Percentiles rank a stretch among this genome's conserved stretches.
phyloP scores from a whole-genome alignment of 2,888 invertebrate species.

The Drosophila glabriapex region DNA sequence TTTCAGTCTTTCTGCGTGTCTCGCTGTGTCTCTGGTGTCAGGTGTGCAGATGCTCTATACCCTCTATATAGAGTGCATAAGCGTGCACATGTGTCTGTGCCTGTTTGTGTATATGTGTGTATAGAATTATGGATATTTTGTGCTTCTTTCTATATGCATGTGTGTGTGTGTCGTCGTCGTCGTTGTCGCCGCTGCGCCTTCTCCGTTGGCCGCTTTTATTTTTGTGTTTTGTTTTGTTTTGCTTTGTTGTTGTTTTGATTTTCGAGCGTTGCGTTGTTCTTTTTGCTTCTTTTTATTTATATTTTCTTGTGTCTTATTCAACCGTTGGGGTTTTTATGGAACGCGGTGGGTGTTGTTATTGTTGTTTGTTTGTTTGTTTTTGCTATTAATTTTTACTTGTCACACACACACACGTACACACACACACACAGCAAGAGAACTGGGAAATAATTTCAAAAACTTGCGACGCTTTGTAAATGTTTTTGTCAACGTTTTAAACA shows the following conservation, averaged over 20 bases:
- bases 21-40: constrained; percentile 27
- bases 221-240: constrained; percentile 10
- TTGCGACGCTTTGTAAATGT: constrained; percentile 26
- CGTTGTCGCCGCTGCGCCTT: constrained; percentile 2
- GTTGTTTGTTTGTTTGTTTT: constrained; percentile 18
- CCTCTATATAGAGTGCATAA: constrained; percentile 35
- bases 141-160: constrained; percentile 18
- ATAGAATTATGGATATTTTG: constrained; percentile 46
- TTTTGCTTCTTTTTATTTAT: constrained; percentile 10
- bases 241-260: constrained; percentile 20
- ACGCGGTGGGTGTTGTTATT: constrained; percentile 27
- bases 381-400: constrained; percentile 21
- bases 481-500: constrained; percentile 28
- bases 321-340: constrained; percentile 42
- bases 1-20: not conserved
- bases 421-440: constrained; percentile 26
- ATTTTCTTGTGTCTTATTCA: constrained; percentile 9
- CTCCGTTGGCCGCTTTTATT: constrained; percentile 31
- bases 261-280: constrained; percentile 27
- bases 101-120: not conserved
- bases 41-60: constrained; percentile 35
- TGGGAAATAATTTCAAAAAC: constrained; percentile 21
- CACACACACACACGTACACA: constrained; percentile 20
- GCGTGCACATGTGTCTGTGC: constrained; percentile 8
- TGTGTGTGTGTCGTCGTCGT: not conserved